phyloP scores from a whole-genome alignment of 2,888 invertebrate species.

The Limnephilus rhombicus region DNA sequence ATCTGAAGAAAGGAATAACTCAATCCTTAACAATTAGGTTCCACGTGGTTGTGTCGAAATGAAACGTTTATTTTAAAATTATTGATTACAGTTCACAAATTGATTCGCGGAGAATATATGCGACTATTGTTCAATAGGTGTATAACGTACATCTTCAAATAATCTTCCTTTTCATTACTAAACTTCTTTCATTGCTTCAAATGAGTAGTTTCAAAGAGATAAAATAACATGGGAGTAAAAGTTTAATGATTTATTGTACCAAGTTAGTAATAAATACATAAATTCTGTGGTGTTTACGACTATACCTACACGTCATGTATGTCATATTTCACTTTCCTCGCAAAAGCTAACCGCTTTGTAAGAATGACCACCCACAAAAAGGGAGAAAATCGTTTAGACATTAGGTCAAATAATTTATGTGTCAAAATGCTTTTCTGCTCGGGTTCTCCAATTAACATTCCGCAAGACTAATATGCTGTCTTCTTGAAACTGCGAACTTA shows the following conservation, averaged over 20 bases:
- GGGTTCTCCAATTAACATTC: neutral
- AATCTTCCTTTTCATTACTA: neutral
- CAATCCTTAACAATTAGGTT: too few relatives aligned
- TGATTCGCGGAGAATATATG: too few relatives aligned
- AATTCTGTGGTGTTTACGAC: neutral
- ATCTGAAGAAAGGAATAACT: too few relatives aligned
- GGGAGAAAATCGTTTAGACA: neutral
- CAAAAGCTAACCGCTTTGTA: neutral
- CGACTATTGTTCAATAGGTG: too few relatives aligned
- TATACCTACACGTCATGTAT: neutral
- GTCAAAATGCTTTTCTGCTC: neutral
- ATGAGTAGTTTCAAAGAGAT: neutral
- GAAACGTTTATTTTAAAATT: too few relatives aligned
- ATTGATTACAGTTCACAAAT: too few relatives aligned
- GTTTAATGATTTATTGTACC: neutral
- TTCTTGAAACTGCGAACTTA: slow-evolving; percentile 36
- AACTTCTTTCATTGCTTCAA: neutral
- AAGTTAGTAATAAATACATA: neutral
- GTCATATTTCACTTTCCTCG: neutral
- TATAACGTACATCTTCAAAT: too few relatives aligned
- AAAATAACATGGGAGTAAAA: neutral
- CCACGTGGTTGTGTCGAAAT: too few relatives aligned
- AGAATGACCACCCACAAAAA: neutral
- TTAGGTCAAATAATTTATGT: neutral
- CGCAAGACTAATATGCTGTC: slow-evolving; percentile 20